phyloP scores from a whole-genome alignment of 92 coral and sea anemone genomes.

The Actinostola sp. region DNA sequence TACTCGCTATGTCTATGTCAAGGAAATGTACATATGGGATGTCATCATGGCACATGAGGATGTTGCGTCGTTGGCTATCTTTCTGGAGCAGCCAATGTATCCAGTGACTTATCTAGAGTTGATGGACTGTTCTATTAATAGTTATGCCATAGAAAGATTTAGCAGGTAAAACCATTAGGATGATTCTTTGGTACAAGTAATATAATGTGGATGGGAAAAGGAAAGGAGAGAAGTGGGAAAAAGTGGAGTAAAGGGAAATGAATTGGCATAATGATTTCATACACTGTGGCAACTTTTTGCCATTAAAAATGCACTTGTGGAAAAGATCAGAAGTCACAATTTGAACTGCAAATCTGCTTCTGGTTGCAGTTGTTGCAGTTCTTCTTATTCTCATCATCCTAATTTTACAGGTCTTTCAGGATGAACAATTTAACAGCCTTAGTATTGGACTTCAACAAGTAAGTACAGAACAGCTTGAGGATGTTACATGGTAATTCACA shows the following conservation, averaged over 20 bases:
- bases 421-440: conserved; percentile 87
- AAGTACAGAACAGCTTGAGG: conserved; percentile 15
- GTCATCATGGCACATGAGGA: conserved; percentile 92
- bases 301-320: too few species aligned
- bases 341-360: too few species aligned
- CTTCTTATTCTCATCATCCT: neutral
- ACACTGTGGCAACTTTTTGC: too few species aligned
- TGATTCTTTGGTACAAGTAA: too few species aligned
- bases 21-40: conserved; percentile 96
- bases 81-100: conserved; percentile 91
- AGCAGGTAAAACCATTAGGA: too few species aligned
- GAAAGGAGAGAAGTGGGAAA: too few species aligned
- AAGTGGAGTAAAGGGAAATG: too few species aligned
- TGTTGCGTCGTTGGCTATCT: conserved; percentile 92
- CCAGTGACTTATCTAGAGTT: conserved; percentile 91
- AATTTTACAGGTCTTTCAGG: conserved; percentile 65
- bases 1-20: conserved; percentile 87
- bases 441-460: conserved; percentile 92
- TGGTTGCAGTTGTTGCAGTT: neutral
- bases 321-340: too few species aligned
- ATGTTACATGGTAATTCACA: too few species aligned
- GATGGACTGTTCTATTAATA: conserved; percentile 92
- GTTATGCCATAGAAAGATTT: conserved; percentile 92
- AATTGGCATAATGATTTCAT: too few species aligned
- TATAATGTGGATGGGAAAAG: too few species aligned